Evolutionary conservation across 2,888 invertebrate genomes (phyloP), one percentile per base, ranked within the genome.

Genomic region (Rhamnusium bicolor): DNA sequence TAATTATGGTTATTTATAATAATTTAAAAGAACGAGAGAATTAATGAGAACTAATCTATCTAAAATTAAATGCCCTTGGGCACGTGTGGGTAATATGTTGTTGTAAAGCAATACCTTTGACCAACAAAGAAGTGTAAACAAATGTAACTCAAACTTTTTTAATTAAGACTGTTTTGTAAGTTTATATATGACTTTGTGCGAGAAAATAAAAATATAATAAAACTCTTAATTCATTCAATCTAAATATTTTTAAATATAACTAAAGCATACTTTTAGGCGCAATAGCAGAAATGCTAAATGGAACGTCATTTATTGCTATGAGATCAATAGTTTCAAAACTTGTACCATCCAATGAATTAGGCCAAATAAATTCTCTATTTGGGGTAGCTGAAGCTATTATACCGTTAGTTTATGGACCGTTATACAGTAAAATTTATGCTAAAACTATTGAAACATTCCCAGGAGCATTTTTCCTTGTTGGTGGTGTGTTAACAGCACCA

Each of bases 281-380:
- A 19, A 87, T 91, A 69, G 89, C 90, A 79, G 90, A 91, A 51
- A 69, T 81, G 18, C 70, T 85, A 4, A 82, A 81, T 60, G 89
- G 89, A n/a, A 89, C 90, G 0, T 90, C 90, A 0, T 85, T 91
- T 21, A 90, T 91, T 27, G 90, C 91, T 0, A 87, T 91, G 67
- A 86, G 91, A 68, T 90, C 91, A 0, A 89, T 91, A 67, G 90
- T 90, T 1, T 89, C 90, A 0, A 91, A 91, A 80, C 87, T 89
- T 71, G 91, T 91, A 5, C 87, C 90, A n/a, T 82, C 87, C 3
- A 90, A 90, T 75, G 91, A 91, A 88, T 87, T 91, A 76, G 91
- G 91, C 89, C 91, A 91, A 87, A 90, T 91, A 40, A 86, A 86
- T 74, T 86, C 87, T 1, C 68, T 87, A 14, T 85, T 86, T 76